phyloP scores from a whole-genome alignment of 2,888 invertebrate species.

The Sthenelais limicola region DNA sequence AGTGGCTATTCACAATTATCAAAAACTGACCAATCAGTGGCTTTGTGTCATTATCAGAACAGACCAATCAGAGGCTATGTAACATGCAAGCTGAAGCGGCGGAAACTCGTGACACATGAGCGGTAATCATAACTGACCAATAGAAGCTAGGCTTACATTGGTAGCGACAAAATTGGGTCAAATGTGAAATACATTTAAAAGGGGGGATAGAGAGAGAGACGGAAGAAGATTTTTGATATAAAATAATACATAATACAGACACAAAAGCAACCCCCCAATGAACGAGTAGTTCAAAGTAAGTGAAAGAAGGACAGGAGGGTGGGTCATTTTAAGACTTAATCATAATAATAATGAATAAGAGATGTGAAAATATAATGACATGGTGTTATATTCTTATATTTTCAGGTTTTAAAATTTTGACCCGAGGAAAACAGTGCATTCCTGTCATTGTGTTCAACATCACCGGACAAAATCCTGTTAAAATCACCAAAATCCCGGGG shows the following conservation, averaged over 20 bases:
- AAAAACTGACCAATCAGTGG: too few species aligned
- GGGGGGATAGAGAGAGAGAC: not conserved
- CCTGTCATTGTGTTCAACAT: conserved; percentile 43
- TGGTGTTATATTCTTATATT: too few species aligned
- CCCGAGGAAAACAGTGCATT: conserved; percentile 41
- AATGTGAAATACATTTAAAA: conserved; percentile 9
- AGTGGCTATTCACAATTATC: too few species aligned
- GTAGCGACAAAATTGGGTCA: conserved; percentile 25
- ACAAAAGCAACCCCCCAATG: too few species aligned
- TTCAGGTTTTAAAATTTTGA: too few species aligned
- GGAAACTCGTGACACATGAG: conserved; percentile 24
- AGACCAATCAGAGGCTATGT: conserved; percentile 1
- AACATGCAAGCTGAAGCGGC: conserved; percentile 14
- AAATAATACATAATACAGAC: too few species aligned
- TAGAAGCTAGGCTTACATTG: conserved; percentile 15
- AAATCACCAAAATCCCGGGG: conserved; percentile 38
- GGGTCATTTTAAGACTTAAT: too few species aligned
- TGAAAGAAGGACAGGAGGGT: too few species aligned
- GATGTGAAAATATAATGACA: too few species aligned
- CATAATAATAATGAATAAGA: too few species aligned
- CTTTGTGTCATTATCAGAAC: not conserved
- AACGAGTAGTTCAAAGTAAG: conserved; percentile 30
- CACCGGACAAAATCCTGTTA: conserved; percentile 43
- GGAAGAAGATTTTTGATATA: conserved; percentile 14
- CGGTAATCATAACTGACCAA: conserved; percentile 31